Evolutionary conservation across 2,113 vertebrate genomes (phyloP).

Genomic region (Symphodus melops): DNA sequence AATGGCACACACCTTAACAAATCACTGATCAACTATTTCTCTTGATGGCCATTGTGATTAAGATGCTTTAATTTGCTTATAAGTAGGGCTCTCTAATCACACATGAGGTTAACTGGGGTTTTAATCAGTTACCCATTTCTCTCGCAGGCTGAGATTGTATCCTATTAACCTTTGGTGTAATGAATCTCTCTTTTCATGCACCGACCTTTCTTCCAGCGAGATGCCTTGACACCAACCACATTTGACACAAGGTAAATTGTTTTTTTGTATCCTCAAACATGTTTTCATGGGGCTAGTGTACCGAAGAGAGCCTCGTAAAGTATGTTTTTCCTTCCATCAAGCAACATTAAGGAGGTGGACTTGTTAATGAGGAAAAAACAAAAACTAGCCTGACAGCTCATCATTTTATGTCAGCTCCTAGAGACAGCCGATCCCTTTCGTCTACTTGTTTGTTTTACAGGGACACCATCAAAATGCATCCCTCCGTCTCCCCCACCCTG

Average conservation of each 20-base stretch:
- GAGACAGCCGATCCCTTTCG: conserved; percentile 61
- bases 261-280: conserved; percentile 41
- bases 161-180: conserved; percentile 46
- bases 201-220: conserved; percentile 28
- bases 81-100: conserved; percentile 66
- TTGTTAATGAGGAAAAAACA: conserved; percentile 72
- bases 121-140: conserved; percentile 23
- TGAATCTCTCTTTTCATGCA: conserved; percentile 48
- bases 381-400: conserved; percentile 72
- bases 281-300: conserved; percentile 40
- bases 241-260: conserved; percentile 72
- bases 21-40: conserved; percentile 48
- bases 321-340: conserved; percentile 39
- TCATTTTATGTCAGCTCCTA: conserved; percentile 54
- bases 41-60: conserved; percentile 42
- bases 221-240: conserved; percentile 54
- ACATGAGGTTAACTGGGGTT: conserved; percentile 70
- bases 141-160: conserved; percentile 41
- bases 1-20: conserved; percentile 8
- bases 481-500: conserved; percentile 40
- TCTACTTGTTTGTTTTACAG: conserved; percentile 55
- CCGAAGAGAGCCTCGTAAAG: conserved; percentile 32
- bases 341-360: conserved; percentile 61
- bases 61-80: conserved; percentile 41
- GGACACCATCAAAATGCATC: conserved; percentile 69